phyloP scores from a whole-genome alignment of 2,113 vertebrate species.

The Erythrolamprus reginae region DNA sequence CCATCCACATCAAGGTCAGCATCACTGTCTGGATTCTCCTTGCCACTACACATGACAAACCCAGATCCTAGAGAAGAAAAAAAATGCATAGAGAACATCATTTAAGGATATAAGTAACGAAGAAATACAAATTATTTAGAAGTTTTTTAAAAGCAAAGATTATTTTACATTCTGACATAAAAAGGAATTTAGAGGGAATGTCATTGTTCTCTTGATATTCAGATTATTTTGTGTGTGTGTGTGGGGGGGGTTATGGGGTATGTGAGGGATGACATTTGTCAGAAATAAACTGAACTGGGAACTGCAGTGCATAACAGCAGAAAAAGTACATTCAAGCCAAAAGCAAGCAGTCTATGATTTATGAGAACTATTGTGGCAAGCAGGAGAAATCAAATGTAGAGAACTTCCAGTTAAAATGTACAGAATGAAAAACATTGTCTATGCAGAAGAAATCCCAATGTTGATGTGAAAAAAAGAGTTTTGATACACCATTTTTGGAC shows the following conservation, averaged over 20 bases:
- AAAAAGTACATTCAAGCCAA: neutral
- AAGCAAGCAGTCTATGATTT: neutral
- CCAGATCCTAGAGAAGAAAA: slow-evolving; percentile 82
- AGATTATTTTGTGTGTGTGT: neutral
- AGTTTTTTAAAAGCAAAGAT: neutral
- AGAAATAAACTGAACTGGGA: slow-evolving; percentile 15
- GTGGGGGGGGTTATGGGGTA: neutral
- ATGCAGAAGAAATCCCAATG: neutral
- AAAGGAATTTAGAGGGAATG: neutral
- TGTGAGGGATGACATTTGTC: slow-evolving; percentile 17
- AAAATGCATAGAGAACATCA: neutral
- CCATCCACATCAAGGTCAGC: slow-evolving; percentile 97
- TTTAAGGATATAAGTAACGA: neutral
- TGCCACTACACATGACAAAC: slow-evolving; percentile 93
- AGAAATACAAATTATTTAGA: neutral
- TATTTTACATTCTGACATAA: neutral
- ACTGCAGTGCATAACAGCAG: neutral
- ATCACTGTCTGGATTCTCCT: slow-evolving; percentile 95
- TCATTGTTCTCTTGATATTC: neutral
- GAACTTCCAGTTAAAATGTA: neutral
- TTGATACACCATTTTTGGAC: neutral
- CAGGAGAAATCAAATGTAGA: neutral
- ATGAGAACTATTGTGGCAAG: neutral
- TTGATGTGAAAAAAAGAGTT: neutral
- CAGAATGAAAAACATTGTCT: neutral